Evolutionary conservation across 2,888 invertebrate species (phyloP).

Genomic region (Campopleginae sp.): DNA sequence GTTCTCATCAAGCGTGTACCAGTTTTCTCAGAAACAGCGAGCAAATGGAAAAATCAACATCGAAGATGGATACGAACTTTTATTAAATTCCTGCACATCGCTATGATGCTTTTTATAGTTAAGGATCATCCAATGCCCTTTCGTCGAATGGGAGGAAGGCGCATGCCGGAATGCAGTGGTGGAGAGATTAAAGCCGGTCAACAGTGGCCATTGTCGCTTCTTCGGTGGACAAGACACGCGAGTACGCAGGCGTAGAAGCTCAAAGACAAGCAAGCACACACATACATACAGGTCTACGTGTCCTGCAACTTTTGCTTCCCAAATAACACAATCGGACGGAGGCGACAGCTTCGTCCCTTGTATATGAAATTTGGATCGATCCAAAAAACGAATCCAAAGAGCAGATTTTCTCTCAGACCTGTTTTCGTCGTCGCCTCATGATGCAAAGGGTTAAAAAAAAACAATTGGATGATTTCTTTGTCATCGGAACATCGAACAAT

Average conservation of each 20-base stretch:
- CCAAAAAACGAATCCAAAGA: background rate
- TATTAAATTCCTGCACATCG: constrained; percentile 58
- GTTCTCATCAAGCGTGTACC: constrained; percentile 49
- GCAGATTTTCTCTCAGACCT: background rate
- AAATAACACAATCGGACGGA: constrained; percentile 17
- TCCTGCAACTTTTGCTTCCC: constrained; percentile 43
- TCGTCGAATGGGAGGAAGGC: constrained; percentile 15
- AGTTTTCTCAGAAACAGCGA: constrained; percentile 12
- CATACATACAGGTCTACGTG: constrained; percentile 30
- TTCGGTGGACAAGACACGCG: constrained; percentile 18
- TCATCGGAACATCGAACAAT: background rate
- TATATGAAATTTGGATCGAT: constrained; percentile 12
- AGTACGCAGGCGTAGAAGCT: background rate
- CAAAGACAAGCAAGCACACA: background rate
- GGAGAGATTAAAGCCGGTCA: constrained; percentile 24
- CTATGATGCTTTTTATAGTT: constrained; percentile 46
- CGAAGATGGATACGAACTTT: constrained; percentile 40
- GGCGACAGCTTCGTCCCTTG: constrained; percentile 15
- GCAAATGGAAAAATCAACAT: background rate
- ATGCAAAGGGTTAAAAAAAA: background rate
- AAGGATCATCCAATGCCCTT: constrained; percentile 48
- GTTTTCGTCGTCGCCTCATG: background rate
- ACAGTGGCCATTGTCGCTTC: constrained; percentile 59
- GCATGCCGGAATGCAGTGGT: constrained; percentile 24
- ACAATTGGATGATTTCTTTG: background rate